phyloP scores from a whole-genome alignment of 2,888 invertebrate species.

The Amiota mariae region DNA sequence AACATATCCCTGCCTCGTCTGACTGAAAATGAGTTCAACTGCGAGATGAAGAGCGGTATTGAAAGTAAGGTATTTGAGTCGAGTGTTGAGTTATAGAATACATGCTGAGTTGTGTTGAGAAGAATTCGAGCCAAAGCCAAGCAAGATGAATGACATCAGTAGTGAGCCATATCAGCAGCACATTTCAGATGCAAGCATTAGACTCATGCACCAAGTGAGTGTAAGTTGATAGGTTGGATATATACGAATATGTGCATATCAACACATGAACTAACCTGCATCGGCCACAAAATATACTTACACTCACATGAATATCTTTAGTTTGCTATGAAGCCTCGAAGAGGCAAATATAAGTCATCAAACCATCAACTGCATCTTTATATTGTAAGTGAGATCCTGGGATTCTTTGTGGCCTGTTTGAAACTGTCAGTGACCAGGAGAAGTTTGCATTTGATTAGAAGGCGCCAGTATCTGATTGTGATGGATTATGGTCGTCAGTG shows the following conservation, averaged over 20 bases:
- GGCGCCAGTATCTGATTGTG: conserved; percentile 38
- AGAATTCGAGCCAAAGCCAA: neutral
- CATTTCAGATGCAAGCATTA: conserved; percentile 30
- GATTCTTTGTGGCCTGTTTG: neutral
- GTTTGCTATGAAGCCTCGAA: too few species aligned
- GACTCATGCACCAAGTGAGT: neutral
- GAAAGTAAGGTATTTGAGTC: too few species aligned
- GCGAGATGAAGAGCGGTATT: neutral
- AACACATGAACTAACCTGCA: neutral
- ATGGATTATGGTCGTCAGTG: conserved; percentile 6
- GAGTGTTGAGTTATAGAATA: too few species aligned
- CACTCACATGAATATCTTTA: neutral
- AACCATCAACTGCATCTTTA: neutral
- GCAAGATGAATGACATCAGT: conserved; percentile 13
- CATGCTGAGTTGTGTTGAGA: neutral
- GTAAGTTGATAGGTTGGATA: neutral
- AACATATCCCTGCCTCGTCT: neutral
- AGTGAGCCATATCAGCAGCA: conserved; percentile 62
- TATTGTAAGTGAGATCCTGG: neutral
- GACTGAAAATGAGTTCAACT: neutral
- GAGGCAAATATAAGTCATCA: neutral
- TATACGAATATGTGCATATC: neutral
- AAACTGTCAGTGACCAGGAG: conserved; percentile 17
- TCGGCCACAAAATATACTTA: neutral
- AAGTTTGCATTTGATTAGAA: conserved; percentile 61